A percentile compares a stretch with the other conserved stretches of the same genome.
These are phyloP conservation scores for Bos taurus DNA, from an alignment of 2,113 vertebrate genomes.

Conservation along the genomic window ARS-UCD2.0 NC_037349.1:3396001-3396500, in stretches of 20 bases:
- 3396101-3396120: background rate
- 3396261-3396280: too few relatives aligned
- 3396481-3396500: background rate
- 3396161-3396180: too few relatives aligned
- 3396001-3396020: background rate
- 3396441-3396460: background rate
- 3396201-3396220: too few relatives aligned
- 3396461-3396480: background rate
- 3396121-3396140: background rate
- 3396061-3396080: background rate
- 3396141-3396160: background rate
- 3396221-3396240: too few relatives aligned
- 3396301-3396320: too few relatives aligned
- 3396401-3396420: background rate
- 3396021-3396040: background rate
- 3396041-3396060: background rate
- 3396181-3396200: too few relatives aligned
- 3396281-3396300: too few relatives aligned
- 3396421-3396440: background rate
- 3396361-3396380: background rate
- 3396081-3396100: background rate
- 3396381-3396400: background rate
- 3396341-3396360: background rate
- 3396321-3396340: too few relatives aligned
- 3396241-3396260: too few relatives aligned